phyloP scores from a whole-genome alignment of 2,888 invertebrate genomes.

The Orgyia antiqua region DNA sequence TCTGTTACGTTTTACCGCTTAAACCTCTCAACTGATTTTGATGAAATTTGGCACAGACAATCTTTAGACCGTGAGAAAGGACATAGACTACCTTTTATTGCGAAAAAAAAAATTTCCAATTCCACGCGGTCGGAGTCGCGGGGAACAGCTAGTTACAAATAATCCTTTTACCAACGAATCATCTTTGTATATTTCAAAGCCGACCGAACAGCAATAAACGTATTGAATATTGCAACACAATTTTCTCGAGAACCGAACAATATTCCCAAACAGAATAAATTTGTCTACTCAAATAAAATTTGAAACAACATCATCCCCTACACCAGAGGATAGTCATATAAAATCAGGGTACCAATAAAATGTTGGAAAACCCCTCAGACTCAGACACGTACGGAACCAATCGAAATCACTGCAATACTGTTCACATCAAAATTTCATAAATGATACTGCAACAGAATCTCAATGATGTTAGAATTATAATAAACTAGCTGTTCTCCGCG shows the following conservation, averaged over 20 bases:
- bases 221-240: not conserved
- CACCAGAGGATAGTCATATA: constrained; percentile 31
- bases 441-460: constrained; percentile 34
- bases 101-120: too few species aligned
- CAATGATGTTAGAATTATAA: constrained; percentile 25
- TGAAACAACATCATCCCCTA: constrained; percentile 18
- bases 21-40: too few species aligned
- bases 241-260: constrained; percentile 1
- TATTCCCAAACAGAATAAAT: constrained; percentile 15
- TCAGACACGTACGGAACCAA: constrained; percentile 45
- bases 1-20: too few species aligned
- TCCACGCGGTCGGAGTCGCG: too few species aligned
- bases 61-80: too few species aligned
- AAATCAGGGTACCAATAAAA: constrained; percentile 43
- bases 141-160: too few species aligned
- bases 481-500: too few species aligned
- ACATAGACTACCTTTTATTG: too few species aligned
- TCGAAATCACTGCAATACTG: constrained; percentile 52
- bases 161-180: too few species aligned
- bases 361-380: constrained; percentile 31
- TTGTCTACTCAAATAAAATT: constrained; percentile 21
- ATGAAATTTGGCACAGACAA: too few species aligned
- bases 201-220: too few species aligned
- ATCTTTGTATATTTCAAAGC: too few species aligned
- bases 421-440: constrained; percentile 47